Conservation (phyloP, 2,797 vertebrate species). For the Coregonus ussuriensis region DNA sequence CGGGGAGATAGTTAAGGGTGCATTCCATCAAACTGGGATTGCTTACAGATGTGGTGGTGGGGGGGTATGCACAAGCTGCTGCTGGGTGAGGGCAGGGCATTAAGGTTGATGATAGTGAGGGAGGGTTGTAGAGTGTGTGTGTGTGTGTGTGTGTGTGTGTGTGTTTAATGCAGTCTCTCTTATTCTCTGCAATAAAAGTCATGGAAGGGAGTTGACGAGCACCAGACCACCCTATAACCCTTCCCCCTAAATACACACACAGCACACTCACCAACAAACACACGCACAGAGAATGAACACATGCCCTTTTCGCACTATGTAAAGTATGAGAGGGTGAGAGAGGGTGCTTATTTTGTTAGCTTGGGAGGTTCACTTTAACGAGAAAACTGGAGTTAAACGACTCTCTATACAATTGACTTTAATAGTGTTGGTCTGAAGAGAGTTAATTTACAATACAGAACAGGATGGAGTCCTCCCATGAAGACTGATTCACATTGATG, state of each 20-base stretch:
- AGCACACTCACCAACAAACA: background rate
- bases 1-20: conserved; percentile 36
- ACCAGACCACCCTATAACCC: conserved; percentile 58
- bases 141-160: conserved; percentile 13
- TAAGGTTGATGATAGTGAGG: conserved; percentile 35
- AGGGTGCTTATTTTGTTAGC: conserved; percentile 64
- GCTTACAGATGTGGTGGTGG: conserved; percentile 69
- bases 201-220: conserved; percentile 50
- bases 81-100: conserved; percentile 18
- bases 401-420: conserved; percentile 60
- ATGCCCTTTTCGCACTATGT: conserved; percentile 35
- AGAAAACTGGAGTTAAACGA: conserved; percentile 66
- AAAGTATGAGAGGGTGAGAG: conserved; percentile 56
- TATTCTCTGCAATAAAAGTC: conserved; percentile 49
- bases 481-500: conserved; percentile 42
- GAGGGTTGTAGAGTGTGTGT: conserved; percentile 26
- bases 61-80: conserved; percentile 35
- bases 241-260: conserved; percentile 46
- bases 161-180: conserved; percentile 9
- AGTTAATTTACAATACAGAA: conserved; percentile 67
- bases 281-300: conserved; percentile 20
- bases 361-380: conserved; percentile 65
- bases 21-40: conserved; percentile 60
- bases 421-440: conserved; percentile 58
- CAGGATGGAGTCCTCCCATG: conserved; percentile 51